A percentile compares a stretch with the other conserved stretches of the same genome.
These are phyloP conservation scores for Trachythela sp. DNA, from an alignment of 64 coral and sea anemone species.

Conservation along the genomic window DNA sequence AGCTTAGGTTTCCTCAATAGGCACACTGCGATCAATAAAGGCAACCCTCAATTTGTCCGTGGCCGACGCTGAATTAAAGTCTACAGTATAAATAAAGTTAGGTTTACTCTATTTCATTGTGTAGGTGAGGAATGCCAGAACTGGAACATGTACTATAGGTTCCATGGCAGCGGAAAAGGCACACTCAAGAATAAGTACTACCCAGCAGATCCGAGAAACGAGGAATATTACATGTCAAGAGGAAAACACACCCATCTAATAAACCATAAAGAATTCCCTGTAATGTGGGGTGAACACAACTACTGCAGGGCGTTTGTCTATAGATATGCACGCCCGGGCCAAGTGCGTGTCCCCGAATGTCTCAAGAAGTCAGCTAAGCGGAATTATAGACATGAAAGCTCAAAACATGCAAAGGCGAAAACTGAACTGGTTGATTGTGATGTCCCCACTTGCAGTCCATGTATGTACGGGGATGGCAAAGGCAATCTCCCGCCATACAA, in stretches of 20 bases:
- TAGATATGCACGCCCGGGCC: not conserved
- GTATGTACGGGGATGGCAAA: slow-evolving; percentile 4
- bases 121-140: not conserved
- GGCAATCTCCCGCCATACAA: not conserved
- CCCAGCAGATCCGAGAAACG: not conserved
- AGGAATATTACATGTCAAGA: not conserved
- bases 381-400: not conserved
- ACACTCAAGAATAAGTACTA: not conserved
- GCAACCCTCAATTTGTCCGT: too few relatives aligned
- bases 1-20: too few relatives aligned
- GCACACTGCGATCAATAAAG: too few relatives aligned
- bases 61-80: too few relatives aligned
- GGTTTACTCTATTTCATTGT: not conserved
- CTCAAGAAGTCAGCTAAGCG: not conserved
- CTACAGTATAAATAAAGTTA: not conserved
- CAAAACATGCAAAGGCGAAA: not conserved
- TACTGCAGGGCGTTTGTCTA: not conserved
- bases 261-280: not conserved
- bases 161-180: too few relatives aligned
- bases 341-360: not conserved
- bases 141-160: not conserved
- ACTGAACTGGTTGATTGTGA: not conserved
- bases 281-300: not conserved
- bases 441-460: not conserved
- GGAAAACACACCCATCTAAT: not conserved